Evolutionary conservation across 2,797 vertebrate genomes (phyloP), one percentile per base, ranked within the genome.

Genomic region (Dipus sagitta): DNA sequence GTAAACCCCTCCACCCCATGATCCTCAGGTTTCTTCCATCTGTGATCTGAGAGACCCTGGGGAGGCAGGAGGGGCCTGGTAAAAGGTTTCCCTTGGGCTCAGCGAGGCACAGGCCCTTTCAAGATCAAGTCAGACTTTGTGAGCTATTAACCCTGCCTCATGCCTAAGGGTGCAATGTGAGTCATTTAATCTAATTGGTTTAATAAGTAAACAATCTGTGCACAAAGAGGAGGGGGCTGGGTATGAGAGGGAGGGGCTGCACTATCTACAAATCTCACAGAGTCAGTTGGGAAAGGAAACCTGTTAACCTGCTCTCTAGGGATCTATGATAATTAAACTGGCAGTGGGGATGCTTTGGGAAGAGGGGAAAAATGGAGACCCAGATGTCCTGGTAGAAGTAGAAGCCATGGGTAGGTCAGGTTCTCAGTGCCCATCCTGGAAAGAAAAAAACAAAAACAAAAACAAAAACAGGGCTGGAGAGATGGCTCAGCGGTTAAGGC

Each of bases 101-200:
- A 88, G 72, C 93, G 86, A 2, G 90, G 62, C 75, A 13, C 34
- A 52, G 28, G 75, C 90, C 47, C 78, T 97, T 95, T 97, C 78
- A 26, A 92, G 52, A 58, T 58, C 77, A 83, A 86, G 71, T 74
- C 94, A 81, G 8, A 91, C 89, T 83, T 88, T 60, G 30, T 96
- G 92, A 88, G 80, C 47, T 97, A 77, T 95, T 97, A 94, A 92
- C 90, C 96, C 85, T 32, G 9, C 92, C 93, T 85, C 42, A 78
- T 89, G 93, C 90, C 87, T 75, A 74, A 24, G 94, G 93, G 96
- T 94, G 88, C 94, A 86, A 58, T 10, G 3, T 94, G 96, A 97
- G 92, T 98, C 97, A 96, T 26, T 58, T 95, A 89, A 92, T 96
- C 86, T 96, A 81, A 95, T 96, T 97, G 91, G 62, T 82, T 97